Evolutionary conservation across 2,888 invertebrate species (phyloP).

Genomic region (Icerya purchasi): DNA sequence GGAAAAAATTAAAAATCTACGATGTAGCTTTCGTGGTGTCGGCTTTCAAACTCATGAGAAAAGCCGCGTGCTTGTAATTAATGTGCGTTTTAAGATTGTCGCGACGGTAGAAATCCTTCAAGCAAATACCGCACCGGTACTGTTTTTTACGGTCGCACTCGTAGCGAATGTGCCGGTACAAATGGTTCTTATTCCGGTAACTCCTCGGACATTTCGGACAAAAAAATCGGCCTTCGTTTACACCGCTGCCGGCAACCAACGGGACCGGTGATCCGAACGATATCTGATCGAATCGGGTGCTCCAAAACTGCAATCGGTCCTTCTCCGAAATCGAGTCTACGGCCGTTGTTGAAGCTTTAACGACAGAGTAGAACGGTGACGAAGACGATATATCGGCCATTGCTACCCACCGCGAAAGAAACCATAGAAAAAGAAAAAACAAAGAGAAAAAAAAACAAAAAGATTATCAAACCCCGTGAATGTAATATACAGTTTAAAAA

Average conservation of each 20-base stretch:
- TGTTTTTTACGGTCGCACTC: constrained; percentile 27
- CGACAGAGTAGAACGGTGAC: constrained; percentile 10
- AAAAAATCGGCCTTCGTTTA: constrained; percentile 14
- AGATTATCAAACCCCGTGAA: no score
- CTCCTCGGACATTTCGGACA: constrained; percentile 18
- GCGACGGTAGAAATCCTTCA: constrained; percentile 22
- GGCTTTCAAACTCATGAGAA: constrained; percentile 8
- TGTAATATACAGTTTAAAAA: no score
- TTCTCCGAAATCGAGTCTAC: constrained; percentile 12
- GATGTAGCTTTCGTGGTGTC: constrained; percentile 6
- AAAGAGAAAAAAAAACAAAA: no score
- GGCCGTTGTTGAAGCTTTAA: constrained; percentile 9
- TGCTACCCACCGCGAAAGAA: no score
- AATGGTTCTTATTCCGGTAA: constrained; percentile 17
- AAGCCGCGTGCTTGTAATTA: constrained; percentile 16
- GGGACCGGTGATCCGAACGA: constrained; percentile 7
- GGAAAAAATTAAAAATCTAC: no score
- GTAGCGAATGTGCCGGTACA: constrained; percentile 23
- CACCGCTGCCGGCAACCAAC: background rate
- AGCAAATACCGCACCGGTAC: constrained; percentile 25
- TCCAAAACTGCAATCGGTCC: constrained; percentile 16
- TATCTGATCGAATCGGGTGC: constrained; percentile 11
- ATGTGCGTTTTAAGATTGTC: constrained; percentile 17
- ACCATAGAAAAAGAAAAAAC: no score
- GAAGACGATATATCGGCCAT: no score